Evolutionary conservation across 2,888 invertebrate genomes (phyloP), one percentile per base, ranked within the genome.

Genomic region (Pilophorus perplexus): DNA sequence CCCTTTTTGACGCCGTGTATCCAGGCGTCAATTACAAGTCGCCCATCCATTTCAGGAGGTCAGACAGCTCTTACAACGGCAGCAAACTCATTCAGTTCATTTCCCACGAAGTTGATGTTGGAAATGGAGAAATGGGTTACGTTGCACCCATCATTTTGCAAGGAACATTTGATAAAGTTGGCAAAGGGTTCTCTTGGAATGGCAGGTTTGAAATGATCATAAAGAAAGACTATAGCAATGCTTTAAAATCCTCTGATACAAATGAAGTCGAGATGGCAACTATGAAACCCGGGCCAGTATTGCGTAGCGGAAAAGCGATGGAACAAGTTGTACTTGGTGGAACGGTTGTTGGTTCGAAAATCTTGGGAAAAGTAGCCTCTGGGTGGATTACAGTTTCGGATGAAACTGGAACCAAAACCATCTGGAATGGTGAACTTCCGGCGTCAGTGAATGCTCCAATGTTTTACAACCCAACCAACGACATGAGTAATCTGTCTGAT

Each of bases 371-470:
- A 64, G 71, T 69, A 16, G 14, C 65, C 18, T 68, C 69, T 8
- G 71, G 71, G 18, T 67, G 64, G 66, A 54, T 71, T 12, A 55
- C 50, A 33, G 64, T 57, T 37, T 57, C 57, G 14, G 38, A 33
- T 23, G 40, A 48, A n/a, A 44, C 67, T 55, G 69, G 67, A 3
- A 57, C 67, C 8, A 64, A 23, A 54, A 71, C 66, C 2, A 22
- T 70, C 8, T 72, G 72, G 72, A 69, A 70, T n/a, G 72, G 72
- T 44, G 40, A 33, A 14, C 44, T 72, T 8, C 71, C 71, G 2
- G 59, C 60, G n/a, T 66, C 37, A 10, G 69, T 72, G 38, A 50
- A 67, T 14, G 38, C 70, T 16, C 72, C 72, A 8, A 54, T 71
- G 23, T 71, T 69, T 40, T 71, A 66, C 67, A 22, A 64, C 5